Evolutionary conservation across 2,888 invertebrate genomes (phyloP).

Genomic region (Prenolepis imparis): DNA sequence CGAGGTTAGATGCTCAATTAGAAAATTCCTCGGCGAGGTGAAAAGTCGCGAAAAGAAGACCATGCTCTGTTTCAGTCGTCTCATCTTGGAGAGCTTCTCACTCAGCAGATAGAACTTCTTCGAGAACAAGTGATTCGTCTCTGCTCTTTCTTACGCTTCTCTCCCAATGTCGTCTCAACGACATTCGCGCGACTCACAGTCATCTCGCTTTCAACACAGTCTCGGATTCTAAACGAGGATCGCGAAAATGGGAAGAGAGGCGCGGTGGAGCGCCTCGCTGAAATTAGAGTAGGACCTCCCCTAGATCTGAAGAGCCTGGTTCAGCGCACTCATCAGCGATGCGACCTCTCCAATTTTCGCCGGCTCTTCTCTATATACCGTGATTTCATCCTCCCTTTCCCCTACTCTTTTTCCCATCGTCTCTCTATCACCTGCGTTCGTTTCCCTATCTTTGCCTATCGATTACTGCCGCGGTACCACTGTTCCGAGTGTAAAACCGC

Average conservation of each 20-base stretch:
- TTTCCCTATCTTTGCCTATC: conserved; percentile 63
- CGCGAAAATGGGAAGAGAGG: conserved; percentile 60
- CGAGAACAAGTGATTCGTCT: conserved; percentile 67
- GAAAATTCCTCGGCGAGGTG: conserved; percentile 44
- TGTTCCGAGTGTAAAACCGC: conserved; percentile 48
- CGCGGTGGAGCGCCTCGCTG: conserved; percentile 53
- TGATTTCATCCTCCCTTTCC: conserved; percentile 52
- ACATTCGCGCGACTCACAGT: conserved; percentile 22
- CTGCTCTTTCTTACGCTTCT: conserved; percentile 51
- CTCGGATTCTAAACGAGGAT: conserved; percentile 53
- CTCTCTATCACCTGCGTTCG: conserved; percentile 61
- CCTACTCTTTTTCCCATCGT: conserved; percentile 10
- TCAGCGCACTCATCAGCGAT: conserved; percentile 57
- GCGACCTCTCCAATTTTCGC: conserved; percentile 48
- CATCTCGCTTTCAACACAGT: conserved; percentile 24
- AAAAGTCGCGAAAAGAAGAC: conserved; percentile 48
- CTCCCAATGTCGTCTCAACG: conserved; percentile 39
- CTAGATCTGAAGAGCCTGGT: conserved; percentile 41
- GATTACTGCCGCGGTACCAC: conserved; percentile 47
- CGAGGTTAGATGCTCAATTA: conserved; percentile 49
- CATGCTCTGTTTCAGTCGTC: conserved; percentile 61
- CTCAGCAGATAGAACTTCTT: conserved; percentile 42
- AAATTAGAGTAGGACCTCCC: conserved; percentile 67
- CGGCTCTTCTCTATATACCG: conserved; percentile 52
- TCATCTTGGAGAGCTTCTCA: conserved; percentile 61